Evolutionary conservation across 2,113 vertebrate genomes (phyloP), one percentile per base, ranked within the genome.

Genomic region (Bettongia penicillata): DNA sequence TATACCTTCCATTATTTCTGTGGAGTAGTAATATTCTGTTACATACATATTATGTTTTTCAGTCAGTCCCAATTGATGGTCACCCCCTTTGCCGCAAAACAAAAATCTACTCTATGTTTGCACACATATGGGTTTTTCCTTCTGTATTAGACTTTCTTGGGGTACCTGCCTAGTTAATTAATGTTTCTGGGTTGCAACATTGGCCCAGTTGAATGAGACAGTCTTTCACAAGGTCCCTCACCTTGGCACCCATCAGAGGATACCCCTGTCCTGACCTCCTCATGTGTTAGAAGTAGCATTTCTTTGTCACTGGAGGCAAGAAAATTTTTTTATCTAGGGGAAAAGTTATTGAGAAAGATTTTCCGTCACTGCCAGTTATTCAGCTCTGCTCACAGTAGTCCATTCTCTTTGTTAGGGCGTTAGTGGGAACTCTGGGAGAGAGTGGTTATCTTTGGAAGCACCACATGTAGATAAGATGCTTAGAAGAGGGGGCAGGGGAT

Each of bases 391-490:
- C 47, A 57, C 57, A 26, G 47, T 8, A 8, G 90, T 95, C 92
- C 92, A 0, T 50, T 96, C 96, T 51, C 49, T 92, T 91, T 95
- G 94, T 94, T 96, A 95, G 95, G 93, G 94, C 95, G 96, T 51
- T 57, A 51, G 10, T 1, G 9, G 43, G 53, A 94, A 91, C 19
- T 47, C 57, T 47, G 3, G 92, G 90, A 48, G 51, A 0, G 9
- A 26, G 26, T 1, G 0, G 12, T 53, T 93, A 92, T 84, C 93
- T 50, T 68, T 23, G 90, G 47, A 68, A 37, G 31, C 61, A 16
- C 53, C 92, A 37, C n/a, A 50, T 2, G 7, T 49, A 0, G 6
- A 61, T 31, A 26, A 2, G 77, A 28, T 2, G 3, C 51, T 68
- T 11, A 49, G 4, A 84, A 84, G 61, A n/a, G 28, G 1, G 9